phyloP scores from a whole-genome alignment of 2,888 invertebrate species.

The Polietes domitor region DNA sequence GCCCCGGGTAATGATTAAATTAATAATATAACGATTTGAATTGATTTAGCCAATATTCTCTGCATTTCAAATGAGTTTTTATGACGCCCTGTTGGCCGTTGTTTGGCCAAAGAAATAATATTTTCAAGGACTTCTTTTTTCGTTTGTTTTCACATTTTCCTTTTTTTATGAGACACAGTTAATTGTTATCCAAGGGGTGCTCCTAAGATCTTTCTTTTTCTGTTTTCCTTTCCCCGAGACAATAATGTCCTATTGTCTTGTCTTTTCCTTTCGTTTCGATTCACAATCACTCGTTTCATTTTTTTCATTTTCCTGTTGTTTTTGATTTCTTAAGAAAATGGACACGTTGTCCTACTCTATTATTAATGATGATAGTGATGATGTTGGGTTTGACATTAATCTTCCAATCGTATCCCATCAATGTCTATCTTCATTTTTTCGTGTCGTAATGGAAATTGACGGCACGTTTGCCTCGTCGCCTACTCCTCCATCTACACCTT shows the following conservation, averaged over 20 bases:
- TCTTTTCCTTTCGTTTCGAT: background rate
- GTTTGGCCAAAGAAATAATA: no score
- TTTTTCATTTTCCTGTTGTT: background rate
- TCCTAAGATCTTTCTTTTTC: background rate
- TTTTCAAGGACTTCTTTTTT: background rate
- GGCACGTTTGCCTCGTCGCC: background rate
- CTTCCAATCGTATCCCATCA: conserved; percentile 23
- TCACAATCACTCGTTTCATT: background rate
- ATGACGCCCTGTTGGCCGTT: no score
- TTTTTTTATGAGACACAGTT: background rate
- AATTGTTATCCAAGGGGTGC: background rate
- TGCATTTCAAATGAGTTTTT: background rate
- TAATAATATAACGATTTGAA: background rate
- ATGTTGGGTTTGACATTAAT: background rate
- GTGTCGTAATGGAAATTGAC: conserved; percentile 5
- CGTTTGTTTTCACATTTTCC: background rate
- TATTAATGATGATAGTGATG: conserved; percentile 15
- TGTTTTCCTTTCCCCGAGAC: no score
- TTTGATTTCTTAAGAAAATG: background rate
- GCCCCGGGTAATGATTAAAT: no score
- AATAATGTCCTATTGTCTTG: background rate
- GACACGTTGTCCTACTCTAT: background rate
- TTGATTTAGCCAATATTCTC: background rate
- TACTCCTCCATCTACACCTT: background rate
- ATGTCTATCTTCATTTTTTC: background rate